phyloP scores from a whole-genome alignment of 1,140 invertebrate genomes.

The Cryptotermes secundus region DNA sequence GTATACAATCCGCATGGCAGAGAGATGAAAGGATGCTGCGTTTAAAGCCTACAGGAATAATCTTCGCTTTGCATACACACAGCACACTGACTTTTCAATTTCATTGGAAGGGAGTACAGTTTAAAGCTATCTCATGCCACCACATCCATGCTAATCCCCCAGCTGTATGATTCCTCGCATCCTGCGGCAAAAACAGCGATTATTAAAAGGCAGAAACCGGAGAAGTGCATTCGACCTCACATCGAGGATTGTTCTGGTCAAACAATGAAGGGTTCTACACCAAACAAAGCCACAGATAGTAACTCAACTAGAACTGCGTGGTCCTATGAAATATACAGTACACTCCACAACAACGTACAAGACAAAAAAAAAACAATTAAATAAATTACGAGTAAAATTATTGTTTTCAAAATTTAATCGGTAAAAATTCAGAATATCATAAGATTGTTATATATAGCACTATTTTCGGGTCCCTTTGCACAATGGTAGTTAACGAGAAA shows the following conservation, averaged over 20 bases:
- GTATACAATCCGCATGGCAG: not conserved
- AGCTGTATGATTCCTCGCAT: not conserved
- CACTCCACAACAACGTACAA: too few relatives aligned
- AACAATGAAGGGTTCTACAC: not conserved
- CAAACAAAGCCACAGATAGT: not conserved
- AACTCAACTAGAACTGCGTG: not conserved
- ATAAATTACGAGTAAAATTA: too few relatives aligned
- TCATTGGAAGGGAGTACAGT: not conserved
- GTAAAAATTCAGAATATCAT: too few relatives aligned
- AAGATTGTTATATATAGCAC: too few relatives aligned
- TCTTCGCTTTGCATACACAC: slow-evolving; percentile 1
- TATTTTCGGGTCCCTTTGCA: too few relatives aligned
- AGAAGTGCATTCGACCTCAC: not conserved
- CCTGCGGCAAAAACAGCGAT: not conserved
- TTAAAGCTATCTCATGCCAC: not conserved
- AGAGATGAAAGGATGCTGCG: not conserved
- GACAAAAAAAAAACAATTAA: too few relatives aligned
- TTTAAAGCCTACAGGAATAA: not conserved
- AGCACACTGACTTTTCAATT: slow-evolving; percentile 13
- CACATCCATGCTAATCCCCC: not conserved
- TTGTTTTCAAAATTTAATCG: too few relatives aligned
- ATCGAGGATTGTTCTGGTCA: not conserved
- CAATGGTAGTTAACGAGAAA: too few relatives aligned
- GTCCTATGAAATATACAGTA: not conserved
- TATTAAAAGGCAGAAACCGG: slow-evolving; percentile 13